A percentile compares a stretch with the other conserved stretches of the same genome.
Conservation (phyloP, 2,888 invertebrate species). For the Leptinotarsa peninsularis region DNA sequence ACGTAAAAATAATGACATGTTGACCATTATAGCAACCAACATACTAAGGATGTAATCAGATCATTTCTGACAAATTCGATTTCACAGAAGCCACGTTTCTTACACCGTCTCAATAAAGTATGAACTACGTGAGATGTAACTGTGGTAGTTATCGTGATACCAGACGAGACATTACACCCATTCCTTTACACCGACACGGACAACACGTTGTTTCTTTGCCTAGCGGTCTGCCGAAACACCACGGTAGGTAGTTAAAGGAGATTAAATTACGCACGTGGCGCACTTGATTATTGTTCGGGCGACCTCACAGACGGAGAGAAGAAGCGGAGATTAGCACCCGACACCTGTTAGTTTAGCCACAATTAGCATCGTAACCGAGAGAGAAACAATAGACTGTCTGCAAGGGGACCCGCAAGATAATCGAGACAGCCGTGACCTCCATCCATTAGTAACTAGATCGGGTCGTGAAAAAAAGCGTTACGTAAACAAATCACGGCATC, state of each 20-base stretch:
- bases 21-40: no score
- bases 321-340: constrained; percentile 31
- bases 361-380: constrained; percentile 48
- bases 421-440: constrained; percentile 51
- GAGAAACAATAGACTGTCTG: constrained; percentile 45
- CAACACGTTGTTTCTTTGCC: constrained; percentile 22
- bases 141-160: background rate
- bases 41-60: no score
- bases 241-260: constrained; percentile 35
- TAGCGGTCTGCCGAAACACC: constrained; percentile 36
- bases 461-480: constrained; percentile 59
- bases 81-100: no score
- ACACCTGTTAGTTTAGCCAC: constrained; percentile 45
- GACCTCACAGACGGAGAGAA: constrained; percentile 38
- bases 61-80: no score
- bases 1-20: no score
- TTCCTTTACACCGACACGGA: constrained; percentile 6
- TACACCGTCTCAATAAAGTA: background rate
- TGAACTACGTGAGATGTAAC: constrained; percentile 1
- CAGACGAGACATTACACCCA: constrained; percentile 4
- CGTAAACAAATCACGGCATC: constrained; percentile 62
- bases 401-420: constrained; percentile 37
- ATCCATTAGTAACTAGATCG: constrained; percentile 56
- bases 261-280: constrained; percentile 41
- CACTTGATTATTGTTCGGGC: constrained; percentile 38